A percentile compares a stretch with the other conserved stretches of the same genome.
Evolutionary conservation across 1,140 invertebrate species (phyloP).

Genomic region (Saccostrea cuccullata): DNA sequence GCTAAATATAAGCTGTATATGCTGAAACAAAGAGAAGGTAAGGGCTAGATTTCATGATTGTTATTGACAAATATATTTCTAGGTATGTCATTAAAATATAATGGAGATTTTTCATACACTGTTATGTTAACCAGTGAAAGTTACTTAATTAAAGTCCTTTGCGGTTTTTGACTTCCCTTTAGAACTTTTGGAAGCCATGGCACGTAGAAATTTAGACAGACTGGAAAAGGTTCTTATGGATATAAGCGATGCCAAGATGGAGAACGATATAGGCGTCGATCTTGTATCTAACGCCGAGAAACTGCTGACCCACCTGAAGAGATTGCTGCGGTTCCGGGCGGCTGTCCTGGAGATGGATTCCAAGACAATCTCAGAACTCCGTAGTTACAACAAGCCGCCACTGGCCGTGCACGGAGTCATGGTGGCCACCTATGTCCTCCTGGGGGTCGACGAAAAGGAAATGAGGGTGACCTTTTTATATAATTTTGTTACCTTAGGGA

Average conservation of each 20-base stretch:
- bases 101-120: too few relatives aligned
- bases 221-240: constrained; percentile 59
- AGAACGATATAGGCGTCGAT: constrained; percentile 42
- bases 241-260: constrained; percentile 54
- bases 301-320: constrained; percentile 51
- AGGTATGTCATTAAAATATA: too few relatives aligned
- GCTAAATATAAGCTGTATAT: constrained; percentile 52
- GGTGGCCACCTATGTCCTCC: constrained; percentile 61
- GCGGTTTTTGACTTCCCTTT: not conserved
- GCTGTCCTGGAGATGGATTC: constrained; percentile 61
- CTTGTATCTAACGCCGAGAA: constrained; percentile 45
- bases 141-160: too few relatives aligned
- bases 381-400: constrained; percentile 65
- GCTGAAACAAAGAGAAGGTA: constrained; percentile 55
- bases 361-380: constrained; percentile 65
- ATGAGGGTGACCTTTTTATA: constrained; percentile 48
- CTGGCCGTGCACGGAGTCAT: constrained; percentile 62
- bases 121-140: too few relatives aligned
- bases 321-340: constrained; percentile 54
- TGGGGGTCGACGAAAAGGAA: constrained; percentile 61
- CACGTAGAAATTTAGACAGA: constrained; percentile 56
- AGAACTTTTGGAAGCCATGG: constrained; percentile 61
- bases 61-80: too few relatives aligned
- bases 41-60: not conserved
- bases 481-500: too few relatives aligned